phyloP scores from a whole-genome alignment of 2,888 invertebrate species.

The Labia minor region DNA sequence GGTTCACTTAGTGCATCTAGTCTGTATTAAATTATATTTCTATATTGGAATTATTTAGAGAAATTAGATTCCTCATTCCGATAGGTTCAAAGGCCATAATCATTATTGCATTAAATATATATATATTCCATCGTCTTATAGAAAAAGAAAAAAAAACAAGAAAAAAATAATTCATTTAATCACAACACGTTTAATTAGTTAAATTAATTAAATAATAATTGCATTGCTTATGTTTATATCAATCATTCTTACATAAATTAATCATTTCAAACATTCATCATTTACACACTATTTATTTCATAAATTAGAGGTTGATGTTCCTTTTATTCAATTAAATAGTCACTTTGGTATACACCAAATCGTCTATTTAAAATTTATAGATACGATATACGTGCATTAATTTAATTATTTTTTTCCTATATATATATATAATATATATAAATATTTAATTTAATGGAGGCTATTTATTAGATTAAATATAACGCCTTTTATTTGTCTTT shows the following conservation, averaged over 20 bases:
- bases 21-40: too few relatives aligned
- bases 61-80: neutral
- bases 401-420: too few relatives aligned
- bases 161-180: neutral
- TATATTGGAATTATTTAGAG: neutral
- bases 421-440: neutral
- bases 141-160: too few relatives aligned
- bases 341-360: neutral
- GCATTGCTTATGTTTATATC: neutral
- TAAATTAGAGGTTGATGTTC: neutral
- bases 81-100: neutral
- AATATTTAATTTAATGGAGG: neutral
- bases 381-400: neutral
- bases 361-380: neutral
- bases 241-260: neutral
- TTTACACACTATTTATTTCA: neutral
- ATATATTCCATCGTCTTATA: too few relatives aligned
- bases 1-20: too few relatives aligned
- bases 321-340: neutral
- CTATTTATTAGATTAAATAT: neutral
- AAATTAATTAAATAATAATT: constrained; percentile 9
- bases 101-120: neutral
- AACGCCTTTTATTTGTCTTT: neutral
- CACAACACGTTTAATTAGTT: constrained; percentile 2
- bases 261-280: neutral